A percentile compares a stretch with the other conserved stretches of the same genome.
phyloP scores from a whole-genome alignment of 2,888 invertebrate species.

The Polia nebulosa region DNA sequence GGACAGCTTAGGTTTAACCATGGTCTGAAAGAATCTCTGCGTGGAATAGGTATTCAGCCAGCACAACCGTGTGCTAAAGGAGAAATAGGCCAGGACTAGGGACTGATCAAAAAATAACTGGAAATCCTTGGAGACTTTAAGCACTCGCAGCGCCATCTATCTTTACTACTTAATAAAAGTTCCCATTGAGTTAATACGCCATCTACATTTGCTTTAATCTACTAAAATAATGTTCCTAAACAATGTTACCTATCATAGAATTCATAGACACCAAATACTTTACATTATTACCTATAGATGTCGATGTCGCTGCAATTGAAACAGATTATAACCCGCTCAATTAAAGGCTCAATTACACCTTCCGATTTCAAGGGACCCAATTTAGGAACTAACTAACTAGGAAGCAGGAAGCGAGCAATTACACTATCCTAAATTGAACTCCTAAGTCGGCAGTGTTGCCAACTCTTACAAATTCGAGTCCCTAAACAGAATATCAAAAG shows the following conservation, averaged over 20 bases:
- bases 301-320: constrained; percentile 37
- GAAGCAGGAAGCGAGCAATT: too few relatives aligned
- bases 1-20: not conserved
- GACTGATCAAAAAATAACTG: not conserved
- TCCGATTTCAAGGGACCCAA: too few relatives aligned
- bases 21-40: not conserved
- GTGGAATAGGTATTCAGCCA: not conserved
- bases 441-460: too few relatives aligned
- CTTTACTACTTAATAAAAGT: not conserved
- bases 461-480: too few relatives aligned
- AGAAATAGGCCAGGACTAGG: not conserved
- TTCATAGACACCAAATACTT: too few relatives aligned
- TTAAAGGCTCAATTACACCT: too few relatives aligned
- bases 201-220: not conserved
- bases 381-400: too few relatives aligned
- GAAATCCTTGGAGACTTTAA: not conserved
- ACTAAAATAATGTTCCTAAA: not conserved
- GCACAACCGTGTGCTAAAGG: not conserved
- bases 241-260: too few relatives aligned
- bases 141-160: constrained; percentile 17
- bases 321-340: constrained; percentile 28
- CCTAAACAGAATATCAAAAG: too few relatives aligned
- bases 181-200: not conserved
- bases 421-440: too few relatives aligned
- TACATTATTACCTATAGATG: constrained; percentile 21